Evolutionary conservation across 2,797 vertebrate genomes (phyloP).

Genomic region (Perodicticus potto): DNA sequence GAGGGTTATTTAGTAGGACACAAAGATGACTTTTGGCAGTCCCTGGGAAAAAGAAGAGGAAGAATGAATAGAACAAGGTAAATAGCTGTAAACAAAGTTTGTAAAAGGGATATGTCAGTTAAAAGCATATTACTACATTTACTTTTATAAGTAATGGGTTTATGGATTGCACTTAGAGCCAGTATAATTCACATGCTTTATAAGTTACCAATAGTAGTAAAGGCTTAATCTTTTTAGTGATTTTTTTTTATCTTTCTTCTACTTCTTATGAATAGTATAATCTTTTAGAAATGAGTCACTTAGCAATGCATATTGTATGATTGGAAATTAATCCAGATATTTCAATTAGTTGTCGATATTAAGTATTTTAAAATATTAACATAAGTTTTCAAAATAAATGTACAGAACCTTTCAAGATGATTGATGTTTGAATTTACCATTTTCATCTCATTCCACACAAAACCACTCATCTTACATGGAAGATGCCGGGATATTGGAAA

Average conservation of each 20-base stretch:
- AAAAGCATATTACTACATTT: not conserved
- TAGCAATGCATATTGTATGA: not conserved
- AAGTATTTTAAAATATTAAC: slow-evolving; percentile 52
- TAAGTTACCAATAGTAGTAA: not conserved
- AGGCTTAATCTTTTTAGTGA: not conserved
- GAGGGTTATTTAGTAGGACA: not conserved
- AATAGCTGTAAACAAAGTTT: not conserved
- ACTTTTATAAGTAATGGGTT: slow-evolving; percentile 22
- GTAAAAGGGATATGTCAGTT: not conserved
- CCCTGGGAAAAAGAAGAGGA: not conserved
- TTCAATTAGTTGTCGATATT: not conserved
- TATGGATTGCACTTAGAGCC: not conserved
- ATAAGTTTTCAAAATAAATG: slow-evolving; percentile 39
- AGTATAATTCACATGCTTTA: not conserved
- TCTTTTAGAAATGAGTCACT: slow-evolving; percentile 12
- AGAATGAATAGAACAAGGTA: not conserved
- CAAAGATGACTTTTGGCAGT: not conserved
- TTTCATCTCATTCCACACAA: slow-evolving; percentile 32
- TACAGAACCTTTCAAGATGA: slow-evolving; percentile 57
- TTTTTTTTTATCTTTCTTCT: not conserved
- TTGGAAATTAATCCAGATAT: slow-evolving; percentile 24
- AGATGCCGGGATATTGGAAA: not conserved
- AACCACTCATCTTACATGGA: slow-evolving; percentile 43
- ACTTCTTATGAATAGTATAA: not conserved
- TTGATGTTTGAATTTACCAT: not conserved